Percentiles rank a stretch among this genome's conserved stretches.
These are phyloP conservation scores for cattle (Bos taurus) DNA, from an alignment of 2,113 vertebrate species.

Conservation along the genomic window ARS-UCD2.0 NC_037350.1:22849001-22849500, in stretches of 20 bases:
- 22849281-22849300: not conserved
- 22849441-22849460: not conserved
- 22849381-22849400: constrained; percentile 17
- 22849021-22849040: not conserved
- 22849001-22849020: not conserved
- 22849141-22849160: not conserved
- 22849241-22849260: not conserved
- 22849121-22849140: not conserved
- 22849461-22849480: not conserved
- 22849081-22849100: not conserved
- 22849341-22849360: not conserved
- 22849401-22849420: not conserved
- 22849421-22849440: constrained; percentile 18
- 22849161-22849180: not conserved
- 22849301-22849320: not conserved
- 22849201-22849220: not conserved
- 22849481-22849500: not conserved
- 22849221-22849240: not conserved
- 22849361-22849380: not conserved
- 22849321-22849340: not conserved
- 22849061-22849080: not conserved
- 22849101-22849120: not conserved
- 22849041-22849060: not conserved
- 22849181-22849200: not conserved
- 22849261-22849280: not conserved